phyloP scores from a whole-genome alignment of 2,888 invertebrate species.

The Tubulanus polymorphus region DNA sequence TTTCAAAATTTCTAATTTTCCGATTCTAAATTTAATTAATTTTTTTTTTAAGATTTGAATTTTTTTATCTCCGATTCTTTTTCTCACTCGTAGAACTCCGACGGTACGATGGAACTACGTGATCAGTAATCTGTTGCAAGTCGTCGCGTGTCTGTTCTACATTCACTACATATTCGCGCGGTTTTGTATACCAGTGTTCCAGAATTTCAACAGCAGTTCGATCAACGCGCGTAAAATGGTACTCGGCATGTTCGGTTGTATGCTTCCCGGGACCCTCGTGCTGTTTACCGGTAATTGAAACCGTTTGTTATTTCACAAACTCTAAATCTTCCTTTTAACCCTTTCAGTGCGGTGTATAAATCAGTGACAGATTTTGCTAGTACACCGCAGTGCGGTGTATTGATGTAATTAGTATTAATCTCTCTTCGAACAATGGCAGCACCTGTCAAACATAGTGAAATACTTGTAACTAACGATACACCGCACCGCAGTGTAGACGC shows the following conservation, averaged over 20 bases:
- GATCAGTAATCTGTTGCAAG: slow-evolving; percentile 67
- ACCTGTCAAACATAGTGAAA: too few species aligned
- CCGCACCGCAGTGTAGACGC: too few species aligned
- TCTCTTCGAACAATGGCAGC: too few species aligned
- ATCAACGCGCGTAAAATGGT: slow-evolving; percentile 51
- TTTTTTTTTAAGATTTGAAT: slow-evolving; percentile 4
- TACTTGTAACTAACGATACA: too few species aligned
- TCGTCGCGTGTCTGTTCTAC: slow-evolving; percentile 74
- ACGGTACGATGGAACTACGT: slow-evolving; percentile 73
- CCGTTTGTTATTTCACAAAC: too few species aligned
- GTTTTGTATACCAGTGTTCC: slow-evolving; percentile 68
- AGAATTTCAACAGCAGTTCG: slow-evolving; percentile 48
- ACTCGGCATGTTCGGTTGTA: slow-evolving; percentile 66
- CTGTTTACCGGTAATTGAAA: slow-evolving; percentile 44
- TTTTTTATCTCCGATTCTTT: neutral
- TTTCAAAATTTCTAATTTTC: too few species aligned
- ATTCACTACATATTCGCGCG: slow-evolving; percentile 76
- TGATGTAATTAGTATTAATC: too few species aligned
- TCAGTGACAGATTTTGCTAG: too few species aligned
- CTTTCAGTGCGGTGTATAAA: too few species aligned
- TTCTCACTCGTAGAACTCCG: slow-evolving; percentile 61
- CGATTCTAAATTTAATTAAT: slow-evolving; percentile 1
- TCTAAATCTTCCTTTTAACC: too few species aligned
- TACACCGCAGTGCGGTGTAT: too few species aligned
- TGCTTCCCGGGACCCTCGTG: slow-evolving; percentile 66